Percentiles rank a stretch among this genome's conserved stretches.
These are phyloP conservation scores for Eucera pruinosa DNA, from an alignment of 2,888 invertebrate genomes.

Conservation along the genomic window DNA sequence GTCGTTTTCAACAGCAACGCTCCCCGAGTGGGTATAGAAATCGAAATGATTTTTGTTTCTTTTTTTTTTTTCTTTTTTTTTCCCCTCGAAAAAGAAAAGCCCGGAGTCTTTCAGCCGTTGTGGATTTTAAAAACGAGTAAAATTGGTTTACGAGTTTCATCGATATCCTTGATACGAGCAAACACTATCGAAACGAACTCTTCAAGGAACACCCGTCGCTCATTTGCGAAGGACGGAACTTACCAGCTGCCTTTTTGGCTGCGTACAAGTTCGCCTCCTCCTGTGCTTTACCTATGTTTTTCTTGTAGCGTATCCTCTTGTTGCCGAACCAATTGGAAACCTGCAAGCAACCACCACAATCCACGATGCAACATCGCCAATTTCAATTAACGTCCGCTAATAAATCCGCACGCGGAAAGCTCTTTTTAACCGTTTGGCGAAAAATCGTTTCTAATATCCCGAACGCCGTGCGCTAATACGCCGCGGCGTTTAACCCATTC, in stretches of 20 bases:
- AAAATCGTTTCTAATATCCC: too few species aligned
- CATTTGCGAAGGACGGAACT: constrained; percentile 78
- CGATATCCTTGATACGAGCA: constrained; percentile 21
- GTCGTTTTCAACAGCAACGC: constrained; percentile 38
- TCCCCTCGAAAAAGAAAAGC: not conserved
- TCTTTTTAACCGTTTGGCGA: too few species aligned
- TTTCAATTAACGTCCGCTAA: too few species aligned
- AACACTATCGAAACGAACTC: constrained; percentile 60
- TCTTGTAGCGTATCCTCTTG: constrained; percentile 99
- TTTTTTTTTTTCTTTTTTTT: too few species aligned
- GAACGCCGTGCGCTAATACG: too few species aligned
- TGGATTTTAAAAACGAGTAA: not conserved
- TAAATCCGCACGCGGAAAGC: too few species aligned
- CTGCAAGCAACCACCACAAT: constrained; percentile 77
- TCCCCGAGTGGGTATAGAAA: not conserved
- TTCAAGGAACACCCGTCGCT: constrained; percentile 70
- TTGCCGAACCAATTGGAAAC: constrained; percentile 99
- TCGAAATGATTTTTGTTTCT: too few species aligned
- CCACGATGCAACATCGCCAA: constrained; percentile 6
- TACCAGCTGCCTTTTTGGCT: constrained; percentile 98
- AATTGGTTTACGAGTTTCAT: constrained; percentile 3
- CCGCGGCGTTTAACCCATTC: too few species aligned
- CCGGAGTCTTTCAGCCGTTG: constrained; percentile 46
- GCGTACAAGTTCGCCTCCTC: constrained; percentile 99
- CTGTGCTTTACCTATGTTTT: constrained; percentile 99